These are phyloP conservation scores for Isotomurus palustris DNA, from an alignment of 2,888 invertebrate genomes.

Conservation along the genomic window DNA sequence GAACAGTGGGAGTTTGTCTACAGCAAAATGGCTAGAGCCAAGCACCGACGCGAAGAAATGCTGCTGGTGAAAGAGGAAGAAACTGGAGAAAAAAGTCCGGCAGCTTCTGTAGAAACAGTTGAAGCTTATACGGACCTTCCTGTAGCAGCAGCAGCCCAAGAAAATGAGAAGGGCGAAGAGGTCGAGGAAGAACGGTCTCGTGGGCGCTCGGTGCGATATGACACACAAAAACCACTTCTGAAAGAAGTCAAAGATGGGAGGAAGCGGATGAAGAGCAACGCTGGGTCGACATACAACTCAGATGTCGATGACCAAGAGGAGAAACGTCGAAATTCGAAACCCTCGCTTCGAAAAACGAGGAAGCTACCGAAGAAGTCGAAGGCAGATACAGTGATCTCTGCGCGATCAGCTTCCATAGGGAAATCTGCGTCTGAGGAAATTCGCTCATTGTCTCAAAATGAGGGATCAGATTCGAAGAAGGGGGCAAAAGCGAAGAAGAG, in stretches of 20 bases:
- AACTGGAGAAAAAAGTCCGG: not conserved
- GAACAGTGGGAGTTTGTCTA: not conserved
- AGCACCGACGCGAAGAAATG: too few relatives aligned
- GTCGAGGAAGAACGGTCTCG: too few relatives aligned
- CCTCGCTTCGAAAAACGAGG: not conserved
- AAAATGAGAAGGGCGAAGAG: not conserved
- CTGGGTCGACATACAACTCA: too few relatives aligned
- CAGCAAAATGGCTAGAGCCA: not conserved
- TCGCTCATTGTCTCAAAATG: too few relatives aligned
- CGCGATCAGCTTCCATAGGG: too few relatives aligned
- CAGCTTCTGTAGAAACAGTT: not conserved
- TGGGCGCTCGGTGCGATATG: too few relatives aligned
- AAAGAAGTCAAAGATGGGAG: too few relatives aligned
- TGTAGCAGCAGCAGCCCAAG: not conserved
- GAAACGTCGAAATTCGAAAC: not conserved
- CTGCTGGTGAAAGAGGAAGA: not conserved
- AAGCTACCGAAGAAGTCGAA: not conserved
- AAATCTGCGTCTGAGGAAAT: too few relatives aligned
- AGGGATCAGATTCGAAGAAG: too few relatives aligned
- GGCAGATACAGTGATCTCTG: not conserved
- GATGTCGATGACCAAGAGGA: not conserved
- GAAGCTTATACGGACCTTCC: not conserved
- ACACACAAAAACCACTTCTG: too few relatives aligned
- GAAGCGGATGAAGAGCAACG: too few relatives aligned
- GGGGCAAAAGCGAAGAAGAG: not conserved